A percentile compares a stretch with the other conserved stretches of the same genome.
Evolutionary conservation across 2,797 vertebrate genomes (phyloP).

Genomic region (Pyrocephalus nanus): DNA sequence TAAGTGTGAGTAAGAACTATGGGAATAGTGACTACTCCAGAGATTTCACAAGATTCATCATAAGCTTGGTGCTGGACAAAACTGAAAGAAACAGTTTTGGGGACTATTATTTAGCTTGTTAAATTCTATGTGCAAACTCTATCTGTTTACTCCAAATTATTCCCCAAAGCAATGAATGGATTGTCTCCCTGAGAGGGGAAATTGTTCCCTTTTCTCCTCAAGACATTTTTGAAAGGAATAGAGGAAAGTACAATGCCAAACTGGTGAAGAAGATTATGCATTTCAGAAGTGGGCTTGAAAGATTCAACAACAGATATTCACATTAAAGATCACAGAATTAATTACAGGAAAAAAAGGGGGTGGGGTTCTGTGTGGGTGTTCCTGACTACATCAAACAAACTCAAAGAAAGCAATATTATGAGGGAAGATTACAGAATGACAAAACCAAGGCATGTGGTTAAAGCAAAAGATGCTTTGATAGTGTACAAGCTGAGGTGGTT

Average conservation of each 20-base stretch:
- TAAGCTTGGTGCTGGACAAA: constrained; percentile 7
- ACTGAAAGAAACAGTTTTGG: constrained; percentile 7
- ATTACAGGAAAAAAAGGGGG: not conserved
- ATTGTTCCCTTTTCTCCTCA: not conserved
- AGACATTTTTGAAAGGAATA: not conserved
- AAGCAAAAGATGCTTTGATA: constrained; percentile 30
- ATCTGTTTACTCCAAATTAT: constrained; percentile 14
- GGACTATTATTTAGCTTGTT: constrained; percentile 4
- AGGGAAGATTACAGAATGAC: not conserved
- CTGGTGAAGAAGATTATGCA: not conserved
- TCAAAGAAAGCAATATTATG: constrained; percentile 7
- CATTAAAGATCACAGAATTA: constrained; percentile 16
- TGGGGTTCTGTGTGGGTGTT: not conserved
- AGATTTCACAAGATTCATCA: constrained; percentile 30
- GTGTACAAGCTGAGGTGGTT: not conserved
- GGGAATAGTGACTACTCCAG: not conserved
- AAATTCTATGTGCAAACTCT: not conserved
- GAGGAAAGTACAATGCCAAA: not conserved
- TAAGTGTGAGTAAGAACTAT: constrained; percentile 9
- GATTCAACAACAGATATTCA: not conserved
- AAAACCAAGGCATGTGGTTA: constrained; percentile 12
- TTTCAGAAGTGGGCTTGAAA: constrained; percentile 7
- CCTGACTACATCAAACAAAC: not conserved
- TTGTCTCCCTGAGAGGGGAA: not conserved
- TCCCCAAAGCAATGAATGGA: not conserved